phyloP scores from a whole-genome alignment of 2,113 vertebrate species.

The Gallinago paraguaiae region DNA sequence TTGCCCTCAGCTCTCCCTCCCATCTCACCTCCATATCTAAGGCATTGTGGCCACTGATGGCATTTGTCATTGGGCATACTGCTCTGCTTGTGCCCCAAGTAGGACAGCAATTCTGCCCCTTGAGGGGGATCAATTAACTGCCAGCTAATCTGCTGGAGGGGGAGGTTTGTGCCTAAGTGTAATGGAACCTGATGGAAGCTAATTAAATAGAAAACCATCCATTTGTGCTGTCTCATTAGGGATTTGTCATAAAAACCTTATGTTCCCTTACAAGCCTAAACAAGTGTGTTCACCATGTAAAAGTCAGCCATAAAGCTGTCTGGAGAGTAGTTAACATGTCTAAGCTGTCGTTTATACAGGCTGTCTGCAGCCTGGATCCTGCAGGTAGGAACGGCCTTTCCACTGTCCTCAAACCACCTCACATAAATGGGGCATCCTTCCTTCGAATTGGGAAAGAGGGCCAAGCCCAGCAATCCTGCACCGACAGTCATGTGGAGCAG shows the following conservation, averaged over 20 bases:
- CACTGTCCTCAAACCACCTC: neutral
- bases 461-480: neutral
- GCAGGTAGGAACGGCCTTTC: neutral
- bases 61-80: neutral
- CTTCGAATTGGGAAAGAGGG: neutral
- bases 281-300: neutral
- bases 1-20: neutral
- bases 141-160: neutral
- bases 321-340: neutral
- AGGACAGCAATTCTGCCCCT: neutral
- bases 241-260: constrained; percentile 34
- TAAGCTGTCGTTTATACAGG: neutral
- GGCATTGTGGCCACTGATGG: neutral
- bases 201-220: constrained; percentile 40
- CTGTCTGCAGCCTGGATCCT: neutral
- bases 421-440: neutral
- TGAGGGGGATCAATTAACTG: neutral
- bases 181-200: neutral
- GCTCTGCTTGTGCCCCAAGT: neutral
- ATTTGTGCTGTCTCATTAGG: constrained; percentile 22
- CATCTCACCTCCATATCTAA: neutral
- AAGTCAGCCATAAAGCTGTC: constrained; percentile 1
- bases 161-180: neutral
- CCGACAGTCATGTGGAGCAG: neutral
- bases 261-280: constrained; percentile 29